Evolutionary conservation across 1,140 invertebrate species (phyloP).

Genomic region (Drosophila willistoni): DNA sequence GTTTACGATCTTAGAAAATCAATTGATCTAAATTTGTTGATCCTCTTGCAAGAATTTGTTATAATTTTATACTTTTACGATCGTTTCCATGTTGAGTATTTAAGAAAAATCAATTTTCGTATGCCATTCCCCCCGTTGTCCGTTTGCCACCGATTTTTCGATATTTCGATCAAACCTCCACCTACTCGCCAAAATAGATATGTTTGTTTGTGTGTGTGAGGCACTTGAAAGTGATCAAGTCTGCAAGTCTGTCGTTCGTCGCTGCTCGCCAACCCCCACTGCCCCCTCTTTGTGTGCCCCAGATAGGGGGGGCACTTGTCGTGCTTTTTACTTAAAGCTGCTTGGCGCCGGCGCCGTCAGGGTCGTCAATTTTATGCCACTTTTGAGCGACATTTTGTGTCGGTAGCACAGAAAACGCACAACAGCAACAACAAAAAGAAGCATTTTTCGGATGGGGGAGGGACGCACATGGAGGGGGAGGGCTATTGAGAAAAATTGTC

Average conservation of each 20-base stretch:
- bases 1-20: no score
- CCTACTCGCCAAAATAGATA: neutral
- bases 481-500: constrained; percentile 27
- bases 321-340: constrained; percentile 16
- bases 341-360: constrained; percentile 60
- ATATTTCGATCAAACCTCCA: no score
- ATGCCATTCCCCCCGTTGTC: no score
- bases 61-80: no score
- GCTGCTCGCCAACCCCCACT: neutral
- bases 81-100: no score
- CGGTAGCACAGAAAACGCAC: constrained; percentile 27
- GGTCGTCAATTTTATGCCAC: constrained; percentile 58
- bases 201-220: neutral
- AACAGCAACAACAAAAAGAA: constrained; percentile 7
- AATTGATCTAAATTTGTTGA: no score
- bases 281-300: neutral
- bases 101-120: no score
- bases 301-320: constrained; percentile 43
- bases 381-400: constrained; percentile 58
- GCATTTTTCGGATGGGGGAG: neutral
- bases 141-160: no score
- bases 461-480: neutral
- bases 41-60: no score
- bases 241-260: neutral
- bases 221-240: constrained; percentile 11